Evolutionary conservation across 2,113 vertebrate species (phyloP), one percentile per base, ranked within the genome.

Genomic region (Chloropsis cyanopogon): DNA sequence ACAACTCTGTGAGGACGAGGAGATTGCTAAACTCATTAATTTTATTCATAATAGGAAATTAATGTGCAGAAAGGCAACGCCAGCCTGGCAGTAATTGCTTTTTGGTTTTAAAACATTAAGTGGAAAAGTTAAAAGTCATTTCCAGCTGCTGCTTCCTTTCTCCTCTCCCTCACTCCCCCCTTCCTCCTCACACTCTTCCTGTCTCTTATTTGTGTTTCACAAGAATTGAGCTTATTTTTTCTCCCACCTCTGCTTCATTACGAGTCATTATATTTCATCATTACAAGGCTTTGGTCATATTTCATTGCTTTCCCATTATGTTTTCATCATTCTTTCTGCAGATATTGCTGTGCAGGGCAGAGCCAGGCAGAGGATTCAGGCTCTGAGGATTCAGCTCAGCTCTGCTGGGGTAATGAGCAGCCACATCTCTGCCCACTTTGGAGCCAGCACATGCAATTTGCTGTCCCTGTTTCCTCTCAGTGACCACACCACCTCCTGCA

Each of bases 21-120:
- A 95, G 93, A 96, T 96, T 95, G 93, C 95, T 97, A 93, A 97
- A 96, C 70, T 95, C 96, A 97, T 97, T 97, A 97, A 97, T 97
- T 97, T 97, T 97, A 92, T 82, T 96, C 94, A 92, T 97, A 97
- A 97, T 90, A 96, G 95, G 94, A 96, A 97, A 96, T 97, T 96
- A 97, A 97, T 86, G 93, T 89, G 88, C 91, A 95, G 92, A 94
- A 96, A 93, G 85, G 88, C 86, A 85, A 73, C 63, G 78, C 70
- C 83, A 79, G 83, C 82, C 77, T 57, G 69, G 50, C 75, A 65
- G 78, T 93, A 96, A 96, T 95, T 95, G 93, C 96, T 95, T 96
- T 96, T 91, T 86, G 76, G 91, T 70, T 88, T 96, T 88, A 93
- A 79, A 91, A 93, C 7, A 3, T 59, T 54, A 69, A 93, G 68